Evolutionary conservation across 1,140 invertebrate genomes (phyloP), one percentile per base, ranked within the genome.

Genomic region (Caenorhabditis remanei): DNA sequence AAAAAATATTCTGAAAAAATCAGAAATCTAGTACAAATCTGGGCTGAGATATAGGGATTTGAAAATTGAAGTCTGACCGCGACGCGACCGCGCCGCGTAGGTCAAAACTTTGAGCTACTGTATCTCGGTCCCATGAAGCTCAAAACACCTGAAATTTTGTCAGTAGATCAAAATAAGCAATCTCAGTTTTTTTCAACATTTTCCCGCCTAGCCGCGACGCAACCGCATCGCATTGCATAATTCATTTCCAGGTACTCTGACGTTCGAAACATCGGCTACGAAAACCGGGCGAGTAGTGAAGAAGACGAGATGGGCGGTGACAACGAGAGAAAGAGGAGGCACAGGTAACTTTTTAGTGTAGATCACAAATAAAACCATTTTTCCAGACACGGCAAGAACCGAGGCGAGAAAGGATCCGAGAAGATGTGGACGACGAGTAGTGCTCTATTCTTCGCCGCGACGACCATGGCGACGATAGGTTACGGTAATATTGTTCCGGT

Each of bases 401-500:
- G 91, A n/a, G 91, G 90, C 4, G 92, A 92, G 48, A 89, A 88
- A 53, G 88, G 89, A 13, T 50, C 71, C 14, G 92, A 91, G 61
- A 93, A 92, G 65, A 82, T 92, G 86, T 92, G 91, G 91, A 92
- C 91, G 40, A 87, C 90, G n/a, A 90, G 86, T 58, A 90, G 89
- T 65, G 88, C 91, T 4, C 84, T 92, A 16, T 92, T 92, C 67
- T 92, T 92, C 85, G 91, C 91, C 6, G 91, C 91, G 14, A 92
- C 91, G 8, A 92, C 91, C 6, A 93, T 92, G 91, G 92, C 91
- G n/a, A 92, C 91, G 32, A 92, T 92, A 55, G 97, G 97, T 85
- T 98, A 98, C 93, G 97, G 97, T 67, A 97, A 98, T 92, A 96
- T 98, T 87, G 96, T 96, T 11, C 97, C 97, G 0, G 96, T 96